phyloP scores from a whole-genome alignment of 2,797 vertebrate genomes.

The Crenichthys baileyi region DNA sequence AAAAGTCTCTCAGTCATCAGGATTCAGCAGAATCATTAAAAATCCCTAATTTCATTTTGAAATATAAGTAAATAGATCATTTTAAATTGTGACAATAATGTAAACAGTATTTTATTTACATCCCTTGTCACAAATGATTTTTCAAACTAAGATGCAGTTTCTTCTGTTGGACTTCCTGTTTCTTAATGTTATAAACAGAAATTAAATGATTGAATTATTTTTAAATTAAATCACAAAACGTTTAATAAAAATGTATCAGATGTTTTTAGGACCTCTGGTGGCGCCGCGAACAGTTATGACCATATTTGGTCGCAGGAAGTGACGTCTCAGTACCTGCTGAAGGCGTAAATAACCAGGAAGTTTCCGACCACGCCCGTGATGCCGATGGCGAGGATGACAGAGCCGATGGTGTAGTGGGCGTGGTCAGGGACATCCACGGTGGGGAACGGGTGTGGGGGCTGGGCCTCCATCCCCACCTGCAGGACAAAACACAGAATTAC shows the following conservation, averaged over 20 bases:
- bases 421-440: constrained; percentile 90
- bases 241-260: not conserved
- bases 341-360: constrained; percentile 92
- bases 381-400: constrained; percentile 88
- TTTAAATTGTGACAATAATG: too few species aligned
- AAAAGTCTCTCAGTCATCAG: too few species aligned
- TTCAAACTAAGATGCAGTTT: not conserved
- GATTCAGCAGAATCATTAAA: too few species aligned
- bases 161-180: too few species aligned
- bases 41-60: too few species aligned
- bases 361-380: constrained; percentile 92
- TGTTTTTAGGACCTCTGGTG: not conserved
- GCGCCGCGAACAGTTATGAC: too few species aligned
- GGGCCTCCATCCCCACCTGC: constrained; percentile 78
- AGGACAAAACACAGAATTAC: constrained; percentile 13
- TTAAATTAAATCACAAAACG: not conserved
- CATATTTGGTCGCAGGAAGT: not conserved
- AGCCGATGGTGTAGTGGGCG: constrained; percentile 90
- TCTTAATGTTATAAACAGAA: too few species aligned
- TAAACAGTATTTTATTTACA: too few species aligned
- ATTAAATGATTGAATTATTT: too few species aligned
- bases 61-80: too few species aligned
- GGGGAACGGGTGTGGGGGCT: constrained; percentile 78
- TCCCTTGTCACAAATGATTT: too few species aligned
- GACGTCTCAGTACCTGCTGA: constrained; percentile 85